Evolutionary conservation across 2,888 invertebrate species (phyloP).

Genomic region (Suillia variegata): DNA sequence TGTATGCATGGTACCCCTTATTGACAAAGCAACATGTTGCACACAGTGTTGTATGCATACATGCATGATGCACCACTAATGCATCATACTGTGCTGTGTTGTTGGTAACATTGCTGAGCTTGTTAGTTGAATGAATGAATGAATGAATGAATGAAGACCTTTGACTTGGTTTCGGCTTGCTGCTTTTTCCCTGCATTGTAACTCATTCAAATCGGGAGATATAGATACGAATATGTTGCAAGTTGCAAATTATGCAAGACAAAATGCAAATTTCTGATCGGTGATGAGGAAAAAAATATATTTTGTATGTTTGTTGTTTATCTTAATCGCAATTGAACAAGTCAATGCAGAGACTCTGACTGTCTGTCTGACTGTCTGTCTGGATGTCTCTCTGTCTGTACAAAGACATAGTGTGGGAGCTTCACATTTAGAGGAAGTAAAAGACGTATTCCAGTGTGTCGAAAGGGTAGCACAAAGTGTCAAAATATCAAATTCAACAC

Average conservation of each 20-base stretch:
- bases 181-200: background rate
- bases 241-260: conserved; percentile 12
- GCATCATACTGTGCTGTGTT: too few species aligned
- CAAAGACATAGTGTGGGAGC: background rate
- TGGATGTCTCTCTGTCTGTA: too few species aligned
- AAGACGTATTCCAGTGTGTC: too few species aligned
- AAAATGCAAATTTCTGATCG: conserved; percentile 29
- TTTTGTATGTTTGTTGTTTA: background rate
- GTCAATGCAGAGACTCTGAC: background rate
- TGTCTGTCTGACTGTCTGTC: too few species aligned
- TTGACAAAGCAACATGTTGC: conserved; percentile 20
- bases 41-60: conserved; percentile 1
- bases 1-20: background rate
- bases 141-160: conserved; percentile 21
- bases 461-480: too few species aligned
- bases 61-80: too few species aligned
- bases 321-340: background rate
- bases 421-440: background rate
- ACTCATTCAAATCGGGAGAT: background rate
- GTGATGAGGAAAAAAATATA: conserved; percentile 11
- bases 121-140: conserved; percentile 4
- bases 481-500: too few species aligned
- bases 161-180: conserved; percentile 24
- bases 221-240: too few species aligned
- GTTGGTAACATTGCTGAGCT: background rate